Conservation (phyloP, 2,797 vertebrate genomes). For the Rallus crepitans region DNA sequence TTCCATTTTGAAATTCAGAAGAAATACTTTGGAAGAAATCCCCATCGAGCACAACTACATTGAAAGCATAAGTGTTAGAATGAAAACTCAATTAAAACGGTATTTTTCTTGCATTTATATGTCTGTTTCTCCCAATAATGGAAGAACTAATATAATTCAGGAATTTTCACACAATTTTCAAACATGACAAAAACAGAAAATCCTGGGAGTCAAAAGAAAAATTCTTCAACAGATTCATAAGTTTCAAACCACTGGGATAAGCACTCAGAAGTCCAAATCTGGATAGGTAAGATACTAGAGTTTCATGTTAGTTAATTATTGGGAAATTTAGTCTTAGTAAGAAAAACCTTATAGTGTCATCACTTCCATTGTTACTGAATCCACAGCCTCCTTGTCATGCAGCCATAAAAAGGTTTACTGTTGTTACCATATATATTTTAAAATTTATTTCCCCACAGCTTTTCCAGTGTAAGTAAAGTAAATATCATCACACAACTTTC, state of each 20-base stretch:
- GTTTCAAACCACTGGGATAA: not conserved
- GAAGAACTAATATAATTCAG: not conserved
- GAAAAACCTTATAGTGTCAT: not conserved
- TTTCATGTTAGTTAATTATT: not conserved
- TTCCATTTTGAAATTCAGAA: not conserved
- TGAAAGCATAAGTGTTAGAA: not conserved
- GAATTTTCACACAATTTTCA: not conserved
- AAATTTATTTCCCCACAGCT: not conserved
- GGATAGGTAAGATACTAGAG: not conserved
- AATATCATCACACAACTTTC: not conserved
- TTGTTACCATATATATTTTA: not conserved
- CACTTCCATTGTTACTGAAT: not conserved
- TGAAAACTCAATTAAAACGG: not conserved
- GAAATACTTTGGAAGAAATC: not conserved
- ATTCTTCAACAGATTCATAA: not conserved
- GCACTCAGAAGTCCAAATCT: not conserved
- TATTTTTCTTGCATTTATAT: not conserved
- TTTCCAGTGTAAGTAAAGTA: not conserved
- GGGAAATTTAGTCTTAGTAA: not conserved
- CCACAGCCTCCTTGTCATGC: not conserved
- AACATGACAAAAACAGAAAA: not conserved
- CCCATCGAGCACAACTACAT: not conserved
- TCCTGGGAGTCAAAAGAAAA: not conserved
- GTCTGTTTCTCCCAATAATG: not conserved
- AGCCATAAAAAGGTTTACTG: not conserved